These are phyloP conservation scores for Passerina amoena DNA, from an alignment of 2,113 vertebrate species.

Conservation along the genomic window DNA sequence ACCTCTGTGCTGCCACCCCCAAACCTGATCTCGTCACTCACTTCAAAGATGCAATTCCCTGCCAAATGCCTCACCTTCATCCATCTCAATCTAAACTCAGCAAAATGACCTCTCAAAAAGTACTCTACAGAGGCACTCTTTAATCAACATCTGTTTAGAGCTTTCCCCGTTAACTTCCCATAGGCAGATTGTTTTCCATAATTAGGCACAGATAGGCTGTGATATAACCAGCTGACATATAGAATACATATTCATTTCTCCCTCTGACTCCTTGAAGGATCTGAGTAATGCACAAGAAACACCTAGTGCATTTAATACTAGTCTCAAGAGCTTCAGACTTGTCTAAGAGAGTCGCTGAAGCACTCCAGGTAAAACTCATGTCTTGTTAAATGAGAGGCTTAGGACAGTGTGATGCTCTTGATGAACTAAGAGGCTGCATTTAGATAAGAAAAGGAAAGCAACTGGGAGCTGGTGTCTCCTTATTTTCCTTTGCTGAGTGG, in stretches of 20 bases:
- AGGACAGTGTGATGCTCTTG: constrained; percentile 55
- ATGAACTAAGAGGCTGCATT: constrained; percentile 39
- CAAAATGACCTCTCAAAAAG: constrained; percentile 51
- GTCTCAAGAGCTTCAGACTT: constrained; percentile 59
- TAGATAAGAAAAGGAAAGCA: not conserved
- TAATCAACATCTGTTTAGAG: constrained; percentile 65
- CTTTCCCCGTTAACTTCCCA: constrained; percentile 48
- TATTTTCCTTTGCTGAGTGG: not conserved
- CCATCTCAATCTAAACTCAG: constrained; percentile 63
- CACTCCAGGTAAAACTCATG: constrained; percentile 41
- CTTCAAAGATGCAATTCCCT: constrained; percentile 51
- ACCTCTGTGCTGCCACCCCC: not conserved
- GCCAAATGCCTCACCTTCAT: constrained; percentile 53
- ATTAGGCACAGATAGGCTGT: constrained; percentile 44
- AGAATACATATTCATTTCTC: constrained; percentile 69
- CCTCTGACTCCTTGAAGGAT: constrained; percentile 43
- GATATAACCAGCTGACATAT: constrained; percentile 61
- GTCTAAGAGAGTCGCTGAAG: constrained; percentile 51
- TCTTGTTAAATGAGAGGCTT: constrained; percentile 8
- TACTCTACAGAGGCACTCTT: constrained; percentile 61
- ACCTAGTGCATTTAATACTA: constrained; percentile 57
- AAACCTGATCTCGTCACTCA: constrained; percentile 19
- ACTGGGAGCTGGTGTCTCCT: not conserved
- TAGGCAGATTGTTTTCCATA: constrained; percentile 59
- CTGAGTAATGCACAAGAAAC: constrained; percentile 49